Evolutionary conservation across 53 echinoderm and acorn worm genomes (phyloP).

Genomic region (Mesocentrotus franciscanus): DNA sequence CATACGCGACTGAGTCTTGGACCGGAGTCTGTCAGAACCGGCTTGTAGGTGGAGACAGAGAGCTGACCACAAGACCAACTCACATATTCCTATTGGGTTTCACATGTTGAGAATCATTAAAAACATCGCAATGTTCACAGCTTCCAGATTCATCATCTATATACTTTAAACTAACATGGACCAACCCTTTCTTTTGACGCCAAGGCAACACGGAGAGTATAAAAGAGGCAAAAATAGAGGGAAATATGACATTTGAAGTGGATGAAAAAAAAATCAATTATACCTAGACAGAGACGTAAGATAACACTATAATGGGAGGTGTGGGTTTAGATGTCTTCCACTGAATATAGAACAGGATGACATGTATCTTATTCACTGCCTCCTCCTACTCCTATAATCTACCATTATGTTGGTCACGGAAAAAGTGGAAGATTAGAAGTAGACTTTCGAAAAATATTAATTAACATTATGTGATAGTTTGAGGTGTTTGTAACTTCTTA

Average conservation of each 20-base stretch:
- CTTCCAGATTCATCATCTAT: neutral
- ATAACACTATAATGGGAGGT: conserved; percentile 12
- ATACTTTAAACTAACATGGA: neutral
- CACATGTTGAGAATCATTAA: neutral
- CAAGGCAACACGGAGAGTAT: neutral
- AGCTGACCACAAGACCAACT: neutral
- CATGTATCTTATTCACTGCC: neutral
- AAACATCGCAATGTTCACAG: neutral
- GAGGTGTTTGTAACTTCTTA: neutral
- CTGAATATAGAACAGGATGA: neutral
- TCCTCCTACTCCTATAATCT: neutral
- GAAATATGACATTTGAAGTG: conserved; percentile 3
- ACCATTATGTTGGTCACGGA: neutral
- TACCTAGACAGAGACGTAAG: neutral
- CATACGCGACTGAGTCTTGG: no score
- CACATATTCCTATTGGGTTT: neutral
- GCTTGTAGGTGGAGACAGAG: neutral
- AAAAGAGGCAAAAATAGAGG: neutral
- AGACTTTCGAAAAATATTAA: neutral
- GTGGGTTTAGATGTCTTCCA: neutral
- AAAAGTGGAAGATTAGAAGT: neutral
- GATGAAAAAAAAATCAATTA: neutral
- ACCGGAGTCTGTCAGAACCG: neutral
- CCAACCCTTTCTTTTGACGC: neutral
- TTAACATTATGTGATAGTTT: neutral